Evolutionary conservation across 2,113 vertebrate genomes (phyloP), one percentile per base, ranked within the genome.

Genomic region (Chaetops frenatus): DNA sequence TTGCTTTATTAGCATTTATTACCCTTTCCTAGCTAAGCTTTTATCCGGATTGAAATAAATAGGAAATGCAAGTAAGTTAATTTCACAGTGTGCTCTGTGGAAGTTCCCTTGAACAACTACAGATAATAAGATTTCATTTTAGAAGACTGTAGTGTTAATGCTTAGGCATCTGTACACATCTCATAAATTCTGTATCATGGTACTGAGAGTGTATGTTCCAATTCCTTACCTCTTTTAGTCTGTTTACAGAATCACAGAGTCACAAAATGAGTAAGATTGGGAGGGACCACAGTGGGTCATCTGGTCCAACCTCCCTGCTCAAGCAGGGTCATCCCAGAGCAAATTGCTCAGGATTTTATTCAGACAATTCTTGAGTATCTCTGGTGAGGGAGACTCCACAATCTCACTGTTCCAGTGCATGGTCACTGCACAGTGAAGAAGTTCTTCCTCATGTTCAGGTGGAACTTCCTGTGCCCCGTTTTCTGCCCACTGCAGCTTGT

Each of bases 1-100:
- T 92, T 87, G 20, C 29, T 94, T 95, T 85, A 58, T 96, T 90
- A 94, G 27, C 48, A 78, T 79, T 61, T 87, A 58, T 95, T 92
- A 35, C 9, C 10, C 61, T 81, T 70, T 81, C 19, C 35, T 48
- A 33, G 23, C 20, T 91, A 64, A 94, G 60, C 1, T 51, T 80
- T 47, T 51, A 54, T 57, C 13, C 61, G n/a, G 15, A 44, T 23
- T 56, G 24, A 94, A 87, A 71, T 91, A 72, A 67, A 58, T 25
- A 58, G 20, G 66, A 93, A 93, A 81, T 80, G 4, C 10, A 45
- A 61, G 36, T 47, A 86, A 78, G 77, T 57, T 3, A n/a, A 78
- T 74, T 83, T 81, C 50, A 69, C 50, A 44, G 12, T 53, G n/a
- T 64, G 7, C 8, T 38, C 33, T 9, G 17, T 6, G n/a, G 19